Percentiles rank a stretch among this genome's conserved stretches.
These are phyloP conservation scores for Yponomeuta cagnagella DNA, from an alignment of 2,888 invertebrate species.

Conservation along the genomic window DNA sequence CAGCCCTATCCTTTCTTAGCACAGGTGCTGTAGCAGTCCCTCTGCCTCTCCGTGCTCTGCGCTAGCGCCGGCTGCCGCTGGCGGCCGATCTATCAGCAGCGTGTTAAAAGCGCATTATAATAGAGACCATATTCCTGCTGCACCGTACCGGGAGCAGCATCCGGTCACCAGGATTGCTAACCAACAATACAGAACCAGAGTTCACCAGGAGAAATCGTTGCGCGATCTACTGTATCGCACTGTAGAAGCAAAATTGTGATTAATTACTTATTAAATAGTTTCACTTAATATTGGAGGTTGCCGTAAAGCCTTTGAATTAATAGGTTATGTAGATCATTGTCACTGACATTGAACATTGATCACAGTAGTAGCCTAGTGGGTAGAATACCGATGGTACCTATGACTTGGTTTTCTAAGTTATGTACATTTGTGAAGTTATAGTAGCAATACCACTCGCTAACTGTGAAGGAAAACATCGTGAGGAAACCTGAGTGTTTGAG, in stretches of 20 bases:
- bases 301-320: background rate
- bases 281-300: background rate
- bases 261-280: background rate
- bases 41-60: background rate
- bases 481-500: too few relatives aligned
- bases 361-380: too few relatives aligned
- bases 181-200: background rate
- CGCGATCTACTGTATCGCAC: background rate
- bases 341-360: too few relatives aligned
- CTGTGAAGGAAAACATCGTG: too few relatives aligned
- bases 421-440: too few relatives aligned
- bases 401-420: too few relatives aligned
- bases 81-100: slow-evolving; percentile 1
- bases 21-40: background rate
- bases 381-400: too few relatives aligned
- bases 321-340: too few relatives aligned
- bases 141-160: background rate
- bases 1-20: too few relatives aligned
- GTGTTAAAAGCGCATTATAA: background rate
- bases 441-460: too few relatives aligned
- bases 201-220: too few relatives aligned
- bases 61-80: background rate
- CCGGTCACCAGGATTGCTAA: background rate
- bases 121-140: background rate
- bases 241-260: background rate